These are phyloP conservation scores for Zaprionus nigranus DNA, from an alignment of 1,140 invertebrate species.

Conservation along the genomic window DNA sequence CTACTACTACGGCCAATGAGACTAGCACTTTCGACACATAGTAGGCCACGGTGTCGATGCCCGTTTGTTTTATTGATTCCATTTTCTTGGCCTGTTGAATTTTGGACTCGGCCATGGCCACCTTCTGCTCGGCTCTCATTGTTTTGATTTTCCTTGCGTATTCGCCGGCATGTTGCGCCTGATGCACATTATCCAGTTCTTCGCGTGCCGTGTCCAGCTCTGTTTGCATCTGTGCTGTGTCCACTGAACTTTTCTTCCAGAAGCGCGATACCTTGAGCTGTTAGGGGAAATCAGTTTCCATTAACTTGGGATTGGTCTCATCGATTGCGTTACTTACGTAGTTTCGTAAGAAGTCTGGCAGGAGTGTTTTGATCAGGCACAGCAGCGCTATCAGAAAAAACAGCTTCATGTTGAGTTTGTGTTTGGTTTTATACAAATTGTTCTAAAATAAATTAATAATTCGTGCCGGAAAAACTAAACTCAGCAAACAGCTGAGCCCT, in stretches of 20 bases:
- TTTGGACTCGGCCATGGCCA: slow-evolving; percentile 53
- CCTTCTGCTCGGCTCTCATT: slow-evolving; percentile 74
- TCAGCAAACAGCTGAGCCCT: slow-evolving; percentile 36
- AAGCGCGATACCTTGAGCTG: slow-evolving; percentile 70
- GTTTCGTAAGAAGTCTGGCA: slow-evolving; percentile 70
- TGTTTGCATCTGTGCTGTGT: slow-evolving; percentile 27
- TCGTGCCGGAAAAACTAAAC: slow-evolving; percentile 11
- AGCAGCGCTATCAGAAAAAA: slow-evolving; percentile 65
- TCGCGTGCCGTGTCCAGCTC: slow-evolving; percentile 57
- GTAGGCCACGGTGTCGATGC: slow-evolving; percentile 62
- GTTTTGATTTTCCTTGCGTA: slow-evolving; percentile 67
- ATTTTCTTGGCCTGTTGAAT: slow-evolving; percentile 45
- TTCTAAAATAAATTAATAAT: slow-evolving; percentile 42
- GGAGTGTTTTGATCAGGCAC: slow-evolving; percentile 68
- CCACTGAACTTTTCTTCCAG: slow-evolving; percentile 34
- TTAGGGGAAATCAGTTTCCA: background rate
- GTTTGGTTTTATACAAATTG: slow-evolving; percentile 39
- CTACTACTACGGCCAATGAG: slow-evolving; percentile 52
- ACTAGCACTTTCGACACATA: slow-evolving; percentile 67
- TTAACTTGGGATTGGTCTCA: background rate
- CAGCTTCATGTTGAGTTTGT: slow-evolving; percentile 53
- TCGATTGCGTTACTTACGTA: slow-evolving; percentile 55
- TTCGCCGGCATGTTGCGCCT: slow-evolving; percentile 57
- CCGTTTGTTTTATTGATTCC: slow-evolving; percentile 48
- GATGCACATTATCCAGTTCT: slow-evolving; percentile 53